These are phyloP conservation scores for Sphenopsis melanotis DNA, from an alignment of 2,797 vertebrate genomes.

Conservation along the genomic window DNA sequence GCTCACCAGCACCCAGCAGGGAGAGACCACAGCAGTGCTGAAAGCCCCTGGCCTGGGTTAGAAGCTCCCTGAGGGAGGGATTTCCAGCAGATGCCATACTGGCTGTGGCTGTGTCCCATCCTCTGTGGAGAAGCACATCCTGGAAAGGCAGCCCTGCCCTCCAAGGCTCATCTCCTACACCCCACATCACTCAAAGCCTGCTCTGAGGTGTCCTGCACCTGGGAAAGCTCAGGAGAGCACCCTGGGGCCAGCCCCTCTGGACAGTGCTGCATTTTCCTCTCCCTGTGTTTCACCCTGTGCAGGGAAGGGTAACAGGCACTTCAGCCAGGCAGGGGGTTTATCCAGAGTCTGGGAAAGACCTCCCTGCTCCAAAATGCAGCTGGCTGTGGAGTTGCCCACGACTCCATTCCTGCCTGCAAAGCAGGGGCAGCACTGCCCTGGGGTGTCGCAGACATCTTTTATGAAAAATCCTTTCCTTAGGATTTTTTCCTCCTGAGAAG, in stretches of 20 bases:
- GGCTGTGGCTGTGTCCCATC: neutral
- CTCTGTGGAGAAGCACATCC: neutral
- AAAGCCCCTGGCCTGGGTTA: neutral
- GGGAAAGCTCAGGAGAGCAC: neutral
- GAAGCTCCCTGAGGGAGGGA: neutral
- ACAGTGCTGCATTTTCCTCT: neutral
- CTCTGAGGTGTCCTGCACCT: neutral
- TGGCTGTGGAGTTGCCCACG: neutral
- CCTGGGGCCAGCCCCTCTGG: neutral
- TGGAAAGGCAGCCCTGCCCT: neutral
- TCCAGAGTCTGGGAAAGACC: neutral
- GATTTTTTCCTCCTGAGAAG: no score
- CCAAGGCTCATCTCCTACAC: neutral
- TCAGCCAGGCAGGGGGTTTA: neutral
- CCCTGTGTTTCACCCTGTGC: neutral
- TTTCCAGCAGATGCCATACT: neutral
- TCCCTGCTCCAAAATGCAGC: neutral
- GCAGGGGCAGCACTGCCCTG: neutral
- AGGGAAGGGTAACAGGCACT: neutral
- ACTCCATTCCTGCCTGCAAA: neutral
- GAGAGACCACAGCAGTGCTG: neutral
- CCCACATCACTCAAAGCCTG: fast-evolving
- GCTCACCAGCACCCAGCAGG: neutral
- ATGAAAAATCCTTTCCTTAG: no score
- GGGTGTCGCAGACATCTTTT: no score